These are phyloP conservation scores for Lordiphosa andalusiaca DNA, from an alignment of 2,888 invertebrate species.

Conservation along the genomic window DNA sequence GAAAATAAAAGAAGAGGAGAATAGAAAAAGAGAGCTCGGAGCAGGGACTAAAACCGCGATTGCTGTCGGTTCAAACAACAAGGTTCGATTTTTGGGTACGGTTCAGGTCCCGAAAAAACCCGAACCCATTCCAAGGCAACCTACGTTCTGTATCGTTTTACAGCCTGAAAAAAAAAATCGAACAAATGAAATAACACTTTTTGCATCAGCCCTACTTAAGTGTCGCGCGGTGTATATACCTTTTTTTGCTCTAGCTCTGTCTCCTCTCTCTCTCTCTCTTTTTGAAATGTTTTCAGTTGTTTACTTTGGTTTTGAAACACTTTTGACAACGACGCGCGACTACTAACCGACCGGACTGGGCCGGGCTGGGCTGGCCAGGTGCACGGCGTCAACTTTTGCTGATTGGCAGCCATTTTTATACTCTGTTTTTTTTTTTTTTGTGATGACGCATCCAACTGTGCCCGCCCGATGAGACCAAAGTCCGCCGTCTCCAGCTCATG, in stretches of 20 bases:
- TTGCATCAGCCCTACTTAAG: not conserved
- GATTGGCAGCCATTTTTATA: constrained; percentile 55
- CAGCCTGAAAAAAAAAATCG: too few species aligned
- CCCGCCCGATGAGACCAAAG: constrained; percentile 2
- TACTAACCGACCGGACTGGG: constrained; percentile 10
- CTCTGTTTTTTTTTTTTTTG: constrained; percentile 22
- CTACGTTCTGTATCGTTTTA: too few species aligned
- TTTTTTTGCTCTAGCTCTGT: constrained; percentile 11
- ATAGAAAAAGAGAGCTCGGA: too few species aligned
- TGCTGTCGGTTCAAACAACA: too few species aligned
- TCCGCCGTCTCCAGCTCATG: not conserved
- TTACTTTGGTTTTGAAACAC: constrained; percentile 49
- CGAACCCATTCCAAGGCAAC: too few species aligned
- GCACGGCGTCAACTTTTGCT: constrained; percentile 29
- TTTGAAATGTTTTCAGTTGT: constrained; percentile 38
- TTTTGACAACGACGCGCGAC: not conserved
- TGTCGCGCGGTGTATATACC: not conserved
- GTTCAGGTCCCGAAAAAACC: too few species aligned
- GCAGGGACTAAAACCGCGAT: too few species aligned
- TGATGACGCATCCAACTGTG: constrained; percentile 40
- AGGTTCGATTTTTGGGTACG: too few species aligned
- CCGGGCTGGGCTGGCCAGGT: constrained; percentile 40
- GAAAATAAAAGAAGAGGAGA: too few species aligned
- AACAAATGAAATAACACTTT: too few species aligned
- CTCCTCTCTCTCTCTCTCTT: constrained; percentile 7